phyloP scores from a whole-genome alignment of 2,888 invertebrate species.

The Ferrisia virgata region DNA sequence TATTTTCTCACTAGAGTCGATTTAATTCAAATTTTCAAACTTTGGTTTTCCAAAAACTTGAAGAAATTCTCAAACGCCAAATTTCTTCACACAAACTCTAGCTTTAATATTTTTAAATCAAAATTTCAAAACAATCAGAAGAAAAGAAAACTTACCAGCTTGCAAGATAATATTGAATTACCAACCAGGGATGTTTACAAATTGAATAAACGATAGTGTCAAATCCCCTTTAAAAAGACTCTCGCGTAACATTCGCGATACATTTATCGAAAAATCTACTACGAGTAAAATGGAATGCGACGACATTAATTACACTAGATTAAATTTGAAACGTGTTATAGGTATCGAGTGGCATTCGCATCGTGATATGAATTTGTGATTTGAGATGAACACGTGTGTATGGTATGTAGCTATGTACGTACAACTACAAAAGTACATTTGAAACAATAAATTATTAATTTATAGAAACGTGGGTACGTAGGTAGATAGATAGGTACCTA shows the following conservation, averaged over 20 bases:
- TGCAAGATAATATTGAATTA: too few species aligned
- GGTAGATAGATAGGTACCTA: too few species aligned
- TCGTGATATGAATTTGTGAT: not conserved
- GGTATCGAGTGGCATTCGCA: not conserved
- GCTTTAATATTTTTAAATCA: too few species aligned
- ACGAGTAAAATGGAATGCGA: not conserved
- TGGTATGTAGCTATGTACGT: too few species aligned
- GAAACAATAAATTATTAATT: not conserved
- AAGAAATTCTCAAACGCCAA: too few species aligned
- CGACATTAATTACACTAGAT: conserved; percentile 1
- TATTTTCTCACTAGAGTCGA: too few species aligned
- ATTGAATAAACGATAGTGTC: not conserved
- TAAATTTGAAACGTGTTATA: not conserved
- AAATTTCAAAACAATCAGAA: too few species aligned
- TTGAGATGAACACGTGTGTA: not conserved
- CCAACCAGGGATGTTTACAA: too few species aligned
- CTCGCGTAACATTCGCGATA: not conserved
- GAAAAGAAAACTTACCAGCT: not conserved
- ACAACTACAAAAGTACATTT: too few species aligned
- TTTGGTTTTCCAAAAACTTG: too few species aligned
- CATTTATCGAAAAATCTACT: conserved; percentile 2
- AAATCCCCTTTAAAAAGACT: not conserved
- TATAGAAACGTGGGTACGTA: not conserved
- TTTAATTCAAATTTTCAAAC: too few species aligned
- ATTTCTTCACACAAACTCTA: too few species aligned